phyloP scores from a whole-genome alignment of 1,140 invertebrate species.

The Drosophila erecta region DNA sequence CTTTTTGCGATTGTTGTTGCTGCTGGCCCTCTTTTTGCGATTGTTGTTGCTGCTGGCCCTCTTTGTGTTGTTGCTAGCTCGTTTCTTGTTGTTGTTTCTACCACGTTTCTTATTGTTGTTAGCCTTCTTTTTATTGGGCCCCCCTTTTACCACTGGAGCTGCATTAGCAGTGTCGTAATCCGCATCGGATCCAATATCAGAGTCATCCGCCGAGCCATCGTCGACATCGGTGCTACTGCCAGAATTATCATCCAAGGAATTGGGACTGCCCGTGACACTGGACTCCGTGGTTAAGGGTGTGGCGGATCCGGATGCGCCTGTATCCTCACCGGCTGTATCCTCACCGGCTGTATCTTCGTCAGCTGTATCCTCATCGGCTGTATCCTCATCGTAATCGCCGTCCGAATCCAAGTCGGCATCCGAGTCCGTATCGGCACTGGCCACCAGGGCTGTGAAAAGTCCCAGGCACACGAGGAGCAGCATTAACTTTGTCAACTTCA shows the following conservation, averaged over 20 bases:
- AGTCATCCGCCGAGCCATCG: not conserved
- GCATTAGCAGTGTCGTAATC: not conserved
- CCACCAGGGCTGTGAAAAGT: slow-evolving; percentile 8
- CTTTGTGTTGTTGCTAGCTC: not conserved
- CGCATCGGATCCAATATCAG: not conserved
- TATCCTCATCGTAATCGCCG: not conserved
- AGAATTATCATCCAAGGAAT: not conserved
- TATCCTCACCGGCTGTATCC: not conserved
- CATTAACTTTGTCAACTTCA: slow-evolving; percentile 58
- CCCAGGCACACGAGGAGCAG: slow-evolving; percentile 45
- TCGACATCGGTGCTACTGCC: not conserved
- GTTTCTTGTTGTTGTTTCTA: not conserved
- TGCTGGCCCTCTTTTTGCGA: not conserved
- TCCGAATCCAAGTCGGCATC: not conserved
- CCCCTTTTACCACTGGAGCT: not conserved
- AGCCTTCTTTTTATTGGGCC: slow-evolving; percentile 19
- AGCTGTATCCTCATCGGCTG: too few relatives aligned
- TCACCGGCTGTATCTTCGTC: too few relatives aligned
- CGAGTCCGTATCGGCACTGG: slow-evolving; percentile 10
- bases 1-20: slow-evolving; percentile 7
- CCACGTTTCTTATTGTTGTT: slow-evolving; percentile 1
- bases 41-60: slow-evolving; percentile 14
- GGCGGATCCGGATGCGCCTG: not conserved
- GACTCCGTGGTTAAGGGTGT: not conserved
- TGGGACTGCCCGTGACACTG: not conserved